phyloP scores from a whole-genome alignment of 53 echinoderm and acorn worm species.

The Stichopus horrens region DNA sequence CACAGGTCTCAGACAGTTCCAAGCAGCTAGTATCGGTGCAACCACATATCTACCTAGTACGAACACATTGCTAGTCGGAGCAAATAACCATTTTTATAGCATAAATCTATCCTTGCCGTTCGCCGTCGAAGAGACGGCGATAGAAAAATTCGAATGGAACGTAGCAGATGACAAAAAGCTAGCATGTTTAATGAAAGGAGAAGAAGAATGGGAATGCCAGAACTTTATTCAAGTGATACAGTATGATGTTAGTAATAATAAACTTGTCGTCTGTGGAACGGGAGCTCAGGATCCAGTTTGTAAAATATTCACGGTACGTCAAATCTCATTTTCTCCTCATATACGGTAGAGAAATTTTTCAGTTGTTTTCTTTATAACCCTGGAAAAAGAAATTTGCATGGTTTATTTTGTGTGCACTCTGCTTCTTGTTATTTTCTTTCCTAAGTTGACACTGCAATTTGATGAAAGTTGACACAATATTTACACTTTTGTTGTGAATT shows the following conservation, averaged over 20 bases:
- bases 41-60: constrained; percentile 58
- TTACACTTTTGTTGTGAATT: no score
- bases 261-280: constrained; percentile 85
- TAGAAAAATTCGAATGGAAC: neutral
- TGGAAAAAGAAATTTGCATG: neutral
- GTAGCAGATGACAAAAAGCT: constrained; percentile 17
- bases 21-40: constrained; percentile 63
- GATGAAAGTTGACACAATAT: no score
- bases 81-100: constrained; percentile 65
- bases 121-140: neutral
- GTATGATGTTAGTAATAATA: constrained; percentile 38
- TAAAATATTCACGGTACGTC: constrained; percentile 61
- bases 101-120: constrained; percentile 65
- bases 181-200: constrained; percentile 72
- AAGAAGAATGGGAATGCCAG: constrained; percentile 79
- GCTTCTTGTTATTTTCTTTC: no score
- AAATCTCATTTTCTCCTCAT: neutral
- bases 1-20: constrained; percentile 66
- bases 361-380: neutral
- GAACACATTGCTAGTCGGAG: constrained; percentile 63
- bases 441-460: no score
- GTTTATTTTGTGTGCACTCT: no score
- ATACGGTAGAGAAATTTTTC: neutral
- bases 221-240: constrained; percentile 78
- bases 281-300: constrained; percentile 79